Conservation (phyloP, 2,888 invertebrate species). For the Phoenoteleia sp. region DNA sequence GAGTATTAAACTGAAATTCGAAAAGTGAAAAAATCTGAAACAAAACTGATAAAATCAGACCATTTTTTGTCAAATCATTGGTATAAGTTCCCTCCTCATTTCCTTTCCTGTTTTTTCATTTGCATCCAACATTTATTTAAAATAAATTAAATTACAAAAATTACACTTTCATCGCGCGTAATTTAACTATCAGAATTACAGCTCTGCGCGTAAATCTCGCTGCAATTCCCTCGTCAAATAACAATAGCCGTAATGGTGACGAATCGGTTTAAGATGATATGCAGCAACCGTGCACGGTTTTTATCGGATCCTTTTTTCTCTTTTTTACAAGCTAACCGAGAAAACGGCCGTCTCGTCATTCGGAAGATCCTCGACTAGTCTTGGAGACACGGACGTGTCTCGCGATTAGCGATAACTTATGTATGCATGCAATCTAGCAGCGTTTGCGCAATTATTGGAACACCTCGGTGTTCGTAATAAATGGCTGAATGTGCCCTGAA, state of each 20-base stretch:
- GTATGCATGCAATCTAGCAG: conserved; percentile 82
- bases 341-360: conserved; percentile 60
- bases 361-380: conserved; percentile 51
- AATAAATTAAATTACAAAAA: no score
- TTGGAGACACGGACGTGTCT: conserved; percentile 62
- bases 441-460: conserved; percentile 85
- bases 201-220: neutral
- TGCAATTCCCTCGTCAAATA: conserved; percentile 56
- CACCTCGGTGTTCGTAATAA: conserved; percentile 84
- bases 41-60: no score
- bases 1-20: no score
- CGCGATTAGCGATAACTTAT: conserved; percentile 83
- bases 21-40: no score
- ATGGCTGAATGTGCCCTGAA: conserved; percentile 84
- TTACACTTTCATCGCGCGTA: conserved; percentile 42
- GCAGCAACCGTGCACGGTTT: conserved; percentile 56
- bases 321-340: conserved; percentile 25
- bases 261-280: conserved; percentile 65
- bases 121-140: no score
- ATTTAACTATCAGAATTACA: conserved; percentile 25
- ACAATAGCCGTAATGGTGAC: conserved; percentile 61
- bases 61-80: no score
- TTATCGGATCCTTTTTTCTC: conserved; percentile 61
- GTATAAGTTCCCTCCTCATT: no score
- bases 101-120: no score